Base-by-base conservation (phyloP, 2,797 vertebrate species). In the Delichon dasypus region DNA sequence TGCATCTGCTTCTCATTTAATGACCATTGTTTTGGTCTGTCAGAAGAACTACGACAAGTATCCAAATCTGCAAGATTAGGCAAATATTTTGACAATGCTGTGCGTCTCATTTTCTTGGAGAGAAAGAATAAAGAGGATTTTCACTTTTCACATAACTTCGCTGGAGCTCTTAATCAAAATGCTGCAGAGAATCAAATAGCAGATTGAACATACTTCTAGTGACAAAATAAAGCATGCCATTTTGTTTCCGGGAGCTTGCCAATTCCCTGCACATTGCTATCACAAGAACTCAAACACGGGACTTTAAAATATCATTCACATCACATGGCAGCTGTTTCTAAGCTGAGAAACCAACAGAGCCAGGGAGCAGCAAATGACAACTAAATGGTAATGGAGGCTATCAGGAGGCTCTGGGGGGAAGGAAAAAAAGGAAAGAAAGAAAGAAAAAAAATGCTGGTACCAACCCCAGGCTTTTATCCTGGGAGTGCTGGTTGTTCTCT, bases 61-160 rank as follows among this genome's bases (percentile, higher is more conserved):
- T 85, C 94, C 89, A 96, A 97, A 97, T 97, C 96, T 97, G 96
- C 93, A 94, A 97, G 97, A 98, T 98, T 95, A 97, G 97, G 96
- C 96, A 98, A 98, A 98, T 97, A 97, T 98, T 98, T 97, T 98
- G 97, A 98, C 97, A 97, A 96, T 96, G 96, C 95, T 90, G 70
- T 47, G 71, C 10, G 77, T 94, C 95, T 94, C 93, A 77, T 96
- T 95, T 95, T 96, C 95, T 89, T 57, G 62, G 95, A 95, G 34
- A 72, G 79, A 94, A 92, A 90, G 93, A 95, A 95, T 90, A 93
- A 78, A 97, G 91, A 95, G 58, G 85, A 91, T 96, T 97, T 97
- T 96, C 91, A 96, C 95, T 96, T 96, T 70, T 88, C 94, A 92
- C 77, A 87, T 72, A 97, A 94, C 81, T 93, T 94, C 65, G 88